Evolutionary conservation across 2,888 invertebrate species (phyloP), one percentile per base, ranked within the genome.

Genomic region (Acleris laterana): DNA sequence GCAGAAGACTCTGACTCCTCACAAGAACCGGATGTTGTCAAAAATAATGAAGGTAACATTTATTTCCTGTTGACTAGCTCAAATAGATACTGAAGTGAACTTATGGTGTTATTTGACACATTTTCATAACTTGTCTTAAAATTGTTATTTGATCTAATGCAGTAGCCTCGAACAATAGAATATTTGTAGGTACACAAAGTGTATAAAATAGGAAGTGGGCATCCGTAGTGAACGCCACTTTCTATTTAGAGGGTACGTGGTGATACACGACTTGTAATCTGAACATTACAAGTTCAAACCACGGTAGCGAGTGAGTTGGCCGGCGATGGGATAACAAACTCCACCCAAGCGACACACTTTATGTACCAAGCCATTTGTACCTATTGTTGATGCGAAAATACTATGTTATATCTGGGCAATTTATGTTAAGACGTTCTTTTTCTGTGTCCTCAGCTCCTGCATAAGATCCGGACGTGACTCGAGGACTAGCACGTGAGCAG

Each of bases 1-100:
- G 42, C 6, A 17, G 5, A 13, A 20, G 42, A 44, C 9, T 32
- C 53, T 2, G 53, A 53, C 17, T 19, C 16, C 25, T 25, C 25
- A 11, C 22, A 22, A 0, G 19, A 42, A 44, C 42, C 55, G 13
- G 55, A 44, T 56, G 55, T 56, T 56, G 55, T 56, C 55, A 32
- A 17, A 3, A 11, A 49, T 5, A 19, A 49, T 49, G 49, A 20
- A 19, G 49, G 49, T 49, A 49, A 49, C 7, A 49, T 17, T 49
- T 38, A 38, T 11, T 6, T 11, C 6, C 38, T 6, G 6, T 42
- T 42, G 13, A 42, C 3, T 11, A 42, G 5, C 20, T 20, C 20
- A 20, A 20, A 20, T 20, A 20, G 20, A 20, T 20, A 20, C 20
- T 20, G 20, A 20, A 20, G 20, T 20, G 20, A 20, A 20, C 20